Evolutionary conservation across 2,113 vertebrate species (phyloP).

Genomic region (Accipiter virgatus): DNA sequence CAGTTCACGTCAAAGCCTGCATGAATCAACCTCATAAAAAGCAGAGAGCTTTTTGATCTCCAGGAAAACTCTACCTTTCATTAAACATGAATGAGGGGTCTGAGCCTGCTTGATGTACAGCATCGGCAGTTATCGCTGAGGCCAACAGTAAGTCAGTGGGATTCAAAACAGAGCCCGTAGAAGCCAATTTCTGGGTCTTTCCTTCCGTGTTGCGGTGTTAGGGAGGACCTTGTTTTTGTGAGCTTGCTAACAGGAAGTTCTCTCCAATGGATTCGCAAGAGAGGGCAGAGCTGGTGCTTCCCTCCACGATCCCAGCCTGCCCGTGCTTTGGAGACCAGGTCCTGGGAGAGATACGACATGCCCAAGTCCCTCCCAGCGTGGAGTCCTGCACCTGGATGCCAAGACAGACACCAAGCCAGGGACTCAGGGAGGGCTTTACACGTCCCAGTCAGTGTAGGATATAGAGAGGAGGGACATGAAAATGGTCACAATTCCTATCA

Average conservation of each 20-base stretch:
- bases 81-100: neutral
- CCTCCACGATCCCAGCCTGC: neutral
- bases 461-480: neutral
- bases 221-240: neutral
- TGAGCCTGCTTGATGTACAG: neutral
- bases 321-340: neutral
- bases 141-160: neutral
- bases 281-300: neutral
- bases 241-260: neutral
- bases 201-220: neutral
- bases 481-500: neutral
- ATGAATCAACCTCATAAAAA: slow-evolving; percentile 30
- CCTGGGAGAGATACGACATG: neutral
- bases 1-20: slow-evolving; percentile 10
- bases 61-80: neutral
- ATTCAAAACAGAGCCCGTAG: neutral
- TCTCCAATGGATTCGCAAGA: neutral
- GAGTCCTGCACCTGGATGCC: neutral
- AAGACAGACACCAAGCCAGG: neutral
- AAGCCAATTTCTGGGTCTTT: neutral
- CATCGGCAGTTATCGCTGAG: neutral
- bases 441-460: neutral
- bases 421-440: rapidly evolving
- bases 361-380: neutral
- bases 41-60: slow-evolving; percentile 16